phyloP scores from a whole-genome alignment of 1,140 invertebrate species.

The Calliopsis andreniformis region DNA sequence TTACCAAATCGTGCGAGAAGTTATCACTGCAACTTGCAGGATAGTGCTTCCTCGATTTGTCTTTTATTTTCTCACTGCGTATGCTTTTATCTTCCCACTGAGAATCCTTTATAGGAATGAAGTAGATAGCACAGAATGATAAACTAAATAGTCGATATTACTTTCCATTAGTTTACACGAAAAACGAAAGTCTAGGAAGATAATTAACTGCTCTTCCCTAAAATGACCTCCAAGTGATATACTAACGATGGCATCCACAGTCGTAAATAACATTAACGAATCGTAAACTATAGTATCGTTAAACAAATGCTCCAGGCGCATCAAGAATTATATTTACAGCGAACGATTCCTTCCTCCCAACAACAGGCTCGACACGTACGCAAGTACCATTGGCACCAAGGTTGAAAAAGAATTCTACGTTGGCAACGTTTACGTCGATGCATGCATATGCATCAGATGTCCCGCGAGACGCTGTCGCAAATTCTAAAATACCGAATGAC shows the following conservation, averaged over 20 bases:
- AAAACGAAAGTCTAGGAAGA: too few relatives aligned
- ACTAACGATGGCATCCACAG: constrained; percentile 40
- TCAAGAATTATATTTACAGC: constrained; percentile 24
- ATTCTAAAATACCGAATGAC: constrained; percentile 29
- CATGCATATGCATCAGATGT: constrained; percentile 57
- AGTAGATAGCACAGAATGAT: too few relatives aligned
- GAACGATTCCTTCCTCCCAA: constrained; percentile 16
- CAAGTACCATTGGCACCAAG: constrained; percentile 43
- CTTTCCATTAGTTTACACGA: too few relatives aligned
- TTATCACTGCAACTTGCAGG: constrained; percentile 22
- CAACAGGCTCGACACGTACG: constrained; percentile 56
- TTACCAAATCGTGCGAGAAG: constrained; percentile 46
- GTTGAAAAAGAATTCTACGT: constrained; percentile 43
- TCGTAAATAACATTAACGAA: constrained; percentile 54
- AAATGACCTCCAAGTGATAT: background rate
- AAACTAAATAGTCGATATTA: too few relatives aligned
- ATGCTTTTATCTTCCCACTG: background rate
- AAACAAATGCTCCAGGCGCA: constrained; percentile 29
- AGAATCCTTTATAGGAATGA: too few relatives aligned
- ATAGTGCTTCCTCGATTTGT: background rate
- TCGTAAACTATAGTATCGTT: constrained; percentile 52
- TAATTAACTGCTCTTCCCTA: background rate
- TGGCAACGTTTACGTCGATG: constrained; percentile 38
- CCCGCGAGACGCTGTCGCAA: constrained; percentile 37
- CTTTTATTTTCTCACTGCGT: constrained; percentile 22